Percentiles rank a stretch among this genome's conserved stretches.
These are phyloP conservation scores for Lagopus muta DNA, from an alignment of 2,113 vertebrate species.

Conservation along the genomic window DNA sequence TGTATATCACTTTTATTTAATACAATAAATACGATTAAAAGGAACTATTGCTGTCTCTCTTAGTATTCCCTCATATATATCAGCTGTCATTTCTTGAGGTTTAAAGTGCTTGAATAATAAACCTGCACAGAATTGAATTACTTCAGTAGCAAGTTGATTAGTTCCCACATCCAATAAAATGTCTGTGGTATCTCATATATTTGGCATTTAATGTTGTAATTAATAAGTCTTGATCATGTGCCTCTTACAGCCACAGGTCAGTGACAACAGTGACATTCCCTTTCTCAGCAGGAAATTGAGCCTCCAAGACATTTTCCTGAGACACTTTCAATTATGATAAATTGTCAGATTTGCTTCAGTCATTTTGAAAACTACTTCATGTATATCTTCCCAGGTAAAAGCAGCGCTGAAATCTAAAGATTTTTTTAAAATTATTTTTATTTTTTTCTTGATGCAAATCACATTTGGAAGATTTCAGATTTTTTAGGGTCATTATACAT, in stretches of 20 bases:
- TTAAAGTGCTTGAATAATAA: slow-evolving; percentile 67
- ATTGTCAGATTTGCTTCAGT: slow-evolving; percentile 64
- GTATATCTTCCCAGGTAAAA: slow-evolving; percentile 31
- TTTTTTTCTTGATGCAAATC: neutral
- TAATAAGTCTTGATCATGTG: slow-evolving; percentile 62
- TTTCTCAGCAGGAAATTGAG: slow-evolving; percentile 64
- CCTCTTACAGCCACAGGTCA: slow-evolving; percentile 51
- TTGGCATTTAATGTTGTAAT: slow-evolving; percentile 70
- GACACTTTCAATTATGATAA: slow-evolving; percentile 67
- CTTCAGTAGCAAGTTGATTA: slow-evolving; percentile 63
- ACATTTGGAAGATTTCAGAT: neutral
- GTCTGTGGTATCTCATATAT: slow-evolving; percentile 43
- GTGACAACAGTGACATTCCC: slow-evolving; percentile 65
- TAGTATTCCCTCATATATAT: slow-evolving; percentile 59
- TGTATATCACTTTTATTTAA: slow-evolving; percentile 60
- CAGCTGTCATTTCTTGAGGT: slow-evolving; percentile 57
- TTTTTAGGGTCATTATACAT: slow-evolving; percentile 5
- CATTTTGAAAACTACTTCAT: slow-evolving; percentile 44
- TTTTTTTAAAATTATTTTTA: neutral
- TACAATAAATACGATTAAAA: slow-evolving; percentile 67
- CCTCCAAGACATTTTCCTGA: slow-evolving; percentile 63
- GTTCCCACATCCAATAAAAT: slow-evolving; percentile 63
- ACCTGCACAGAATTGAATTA: slow-evolving; percentile 60
- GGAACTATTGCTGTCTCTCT: slow-evolving; percentile 51
- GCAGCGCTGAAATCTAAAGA: neutral